A percentile compares a stretch with the other conserved stretches of the same genome.
Evolutionary conservation across 2,797 vertebrate genomes (phyloP).

Genomic region (Oreochromis grahami): DNA sequence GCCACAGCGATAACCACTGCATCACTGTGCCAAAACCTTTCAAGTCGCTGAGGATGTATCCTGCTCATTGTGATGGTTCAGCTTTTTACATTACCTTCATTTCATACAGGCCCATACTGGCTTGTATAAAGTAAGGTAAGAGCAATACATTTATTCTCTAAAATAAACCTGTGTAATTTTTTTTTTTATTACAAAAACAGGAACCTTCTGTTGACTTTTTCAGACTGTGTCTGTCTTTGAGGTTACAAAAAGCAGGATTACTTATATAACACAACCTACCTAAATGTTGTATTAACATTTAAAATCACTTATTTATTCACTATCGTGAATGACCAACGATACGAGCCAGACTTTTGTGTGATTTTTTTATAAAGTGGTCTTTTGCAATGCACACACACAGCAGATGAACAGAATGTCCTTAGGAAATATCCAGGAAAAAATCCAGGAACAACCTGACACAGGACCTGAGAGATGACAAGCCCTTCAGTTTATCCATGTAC

Average conservation of each 20-base stretch:
- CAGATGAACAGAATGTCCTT: background rate
- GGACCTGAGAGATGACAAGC: background rate
- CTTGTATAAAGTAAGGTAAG: background rate
- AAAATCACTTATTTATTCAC: background rate
- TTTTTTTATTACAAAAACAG: background rate
- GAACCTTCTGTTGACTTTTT: background rate
- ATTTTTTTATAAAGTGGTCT: background rate
- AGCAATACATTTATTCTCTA: background rate
- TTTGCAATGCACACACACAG: background rate
- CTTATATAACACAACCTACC: background rate
- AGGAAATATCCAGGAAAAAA: background rate
- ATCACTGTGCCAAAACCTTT: background rate
- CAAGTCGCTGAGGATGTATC: background rate
- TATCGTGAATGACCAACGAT: background rate
- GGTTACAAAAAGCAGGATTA: background rate
- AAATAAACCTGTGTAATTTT: background rate
- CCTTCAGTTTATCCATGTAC: background rate
- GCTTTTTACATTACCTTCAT: background rate
- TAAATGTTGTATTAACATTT: background rate
- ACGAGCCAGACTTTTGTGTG: background rate
- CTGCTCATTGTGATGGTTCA: accelerated
- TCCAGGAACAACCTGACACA: background rate
- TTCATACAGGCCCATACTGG: background rate
- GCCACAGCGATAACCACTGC: background rate
- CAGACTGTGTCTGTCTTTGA: background rate